Evolutionary conservation across 2,888 invertebrate genomes (phyloP), one percentile per base, ranked within the genome.

Genomic region (Drosophila villosipedis): DNA sequence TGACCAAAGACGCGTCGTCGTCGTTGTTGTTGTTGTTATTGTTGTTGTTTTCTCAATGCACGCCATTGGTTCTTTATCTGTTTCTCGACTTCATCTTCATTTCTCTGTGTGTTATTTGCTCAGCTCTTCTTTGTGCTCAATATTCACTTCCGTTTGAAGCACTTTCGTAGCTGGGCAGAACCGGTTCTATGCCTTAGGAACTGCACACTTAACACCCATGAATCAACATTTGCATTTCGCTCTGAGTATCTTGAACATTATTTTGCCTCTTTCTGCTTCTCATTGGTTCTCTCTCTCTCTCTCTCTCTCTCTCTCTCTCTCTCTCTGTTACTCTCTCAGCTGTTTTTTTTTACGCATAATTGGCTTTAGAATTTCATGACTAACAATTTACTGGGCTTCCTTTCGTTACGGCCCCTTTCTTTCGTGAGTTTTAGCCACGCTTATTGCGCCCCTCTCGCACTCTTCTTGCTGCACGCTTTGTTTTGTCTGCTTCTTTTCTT

Each of bases 151-250:
- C 87, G 87, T 77, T 84, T 81, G 67, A 60, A 75, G 86, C 80
- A 89, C 88, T 86, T 89, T 87, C 80, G 52, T 73, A 71, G 72
- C 53, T 31, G 52, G 16, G 16, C n/a, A 77, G 84, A 89, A 90
- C 91, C 84, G 84, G 87, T 90, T 89, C 89, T 86, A 55, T 52
- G 57, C 67, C 77, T 78, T 68, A 60, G 82, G 77, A 86, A 86
- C 67, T 74, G 78, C 80, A 76, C 61, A 73, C 73, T 62, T 68
- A 75, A 69, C 69, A 53, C 63, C 67, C 61, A 72, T 60, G 55
- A 59, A 60, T 39, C 59, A 64, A 31, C 71, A 78, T 80, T 67
- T 73, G 71, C 66, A 70, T 84, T 82, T 72, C 68, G 52, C 63
- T 63, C 14, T 30, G 41, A 65, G 64, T 65, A 65, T 68, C 50